A percentile compares a stretch with the other conserved stretches of the same genome.
Conservation (phyloP, 2,888 invertebrate genomes). For the Matsumyia berberina region DNA sequence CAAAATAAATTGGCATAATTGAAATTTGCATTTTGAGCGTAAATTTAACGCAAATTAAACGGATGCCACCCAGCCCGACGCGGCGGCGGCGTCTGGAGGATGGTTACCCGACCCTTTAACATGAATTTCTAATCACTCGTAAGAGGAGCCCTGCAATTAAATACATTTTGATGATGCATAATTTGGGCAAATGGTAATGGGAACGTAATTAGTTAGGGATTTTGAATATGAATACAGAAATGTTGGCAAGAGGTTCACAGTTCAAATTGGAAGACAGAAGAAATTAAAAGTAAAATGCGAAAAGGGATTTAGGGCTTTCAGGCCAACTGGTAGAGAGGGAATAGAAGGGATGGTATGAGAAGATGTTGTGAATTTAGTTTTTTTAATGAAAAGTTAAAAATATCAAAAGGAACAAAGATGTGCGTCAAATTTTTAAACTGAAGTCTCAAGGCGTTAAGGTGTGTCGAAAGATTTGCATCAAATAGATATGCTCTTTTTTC, state of each 20-base stretch:
- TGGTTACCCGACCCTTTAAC: constrained; percentile 52
- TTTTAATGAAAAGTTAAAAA: no score
- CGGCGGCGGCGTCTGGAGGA: constrained; percentile 11
- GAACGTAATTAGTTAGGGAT: constrained; percentile 42
- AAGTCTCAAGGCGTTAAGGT: no score
- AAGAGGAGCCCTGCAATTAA: constrained; percentile 47
- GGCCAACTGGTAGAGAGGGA: neutral
- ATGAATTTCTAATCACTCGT: constrained; percentile 55
- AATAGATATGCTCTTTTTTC: no score
- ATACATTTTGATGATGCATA: constrained; percentile 61
- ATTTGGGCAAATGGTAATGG: constrained; percentile 49
- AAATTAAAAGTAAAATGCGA: neutral
- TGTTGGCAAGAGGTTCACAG: constrained; percentile 9
- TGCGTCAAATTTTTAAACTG: neutral
- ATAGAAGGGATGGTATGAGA: neutral
- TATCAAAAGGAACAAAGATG: no score
- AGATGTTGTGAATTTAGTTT: neutral
- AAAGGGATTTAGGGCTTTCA: neutral
- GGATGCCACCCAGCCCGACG: constrained; percentile 32
- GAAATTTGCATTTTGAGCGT: constrained; percentile 59
- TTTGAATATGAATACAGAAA: constrained; percentile 42
- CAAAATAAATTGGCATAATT: constrained; percentile 55
- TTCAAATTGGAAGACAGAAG: neutral
- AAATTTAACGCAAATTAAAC: constrained; percentile 57
- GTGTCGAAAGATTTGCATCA: no score